Base-by-base conservation (phyloP, 1,140 invertebrate genomes). In the Tribolium castaneum region DNA sequence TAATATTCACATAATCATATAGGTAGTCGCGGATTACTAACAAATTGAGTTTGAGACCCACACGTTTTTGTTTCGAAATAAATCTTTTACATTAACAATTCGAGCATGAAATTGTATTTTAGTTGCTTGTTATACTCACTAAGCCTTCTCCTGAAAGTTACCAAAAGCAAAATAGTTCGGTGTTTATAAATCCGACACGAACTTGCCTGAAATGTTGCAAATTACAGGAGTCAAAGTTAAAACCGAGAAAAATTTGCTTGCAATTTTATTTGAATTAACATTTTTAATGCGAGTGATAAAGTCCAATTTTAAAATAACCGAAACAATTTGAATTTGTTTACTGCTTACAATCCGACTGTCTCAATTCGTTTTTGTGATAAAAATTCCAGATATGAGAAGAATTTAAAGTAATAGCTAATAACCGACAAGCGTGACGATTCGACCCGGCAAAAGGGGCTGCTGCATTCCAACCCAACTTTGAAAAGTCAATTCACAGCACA, bases 101-200 rank as follows among this genome's bases (percentile, higher is more conserved):
- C 59, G 4, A 66, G 59, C 59, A 12, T 39, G 59, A 66, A 66
- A 66, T 66, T 35, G 59, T 66, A 66, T 66, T 66, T 30, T 35
- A 35, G 59, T 22, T 22, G 25, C 30, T 34, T 66, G n/a, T 35
- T 13, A 6, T 30, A 66, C 59, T n/a, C 10, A 6, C 9, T 30
- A 12, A 14, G n/a, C 4, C 59, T 39, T 12, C n/a, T 9, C 6
- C 9, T 14, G 25, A 35, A 66, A 35, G 59, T 66, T 35, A 30
- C 45, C 59, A 59, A 66, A 66, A 66, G 59, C 59, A 59, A 66
- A 34, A 66, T 35, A 35, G 59, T 35, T 66, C 30, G 25, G 3
- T 35, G 59, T 66, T 35, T 35, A 35, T 35, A 35, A 66, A n/a
- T 12, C 30, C 22, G 22, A 7, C n/a, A 25, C 30, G 19, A 35